Percentiles rank a stretch among this genome's conserved stretches.
These are phyloP conservation scores for Circaetus cinerascens DNA, from an alignment of 2,113 vertebrate genomes.

Conservation along the genomic window DNA sequence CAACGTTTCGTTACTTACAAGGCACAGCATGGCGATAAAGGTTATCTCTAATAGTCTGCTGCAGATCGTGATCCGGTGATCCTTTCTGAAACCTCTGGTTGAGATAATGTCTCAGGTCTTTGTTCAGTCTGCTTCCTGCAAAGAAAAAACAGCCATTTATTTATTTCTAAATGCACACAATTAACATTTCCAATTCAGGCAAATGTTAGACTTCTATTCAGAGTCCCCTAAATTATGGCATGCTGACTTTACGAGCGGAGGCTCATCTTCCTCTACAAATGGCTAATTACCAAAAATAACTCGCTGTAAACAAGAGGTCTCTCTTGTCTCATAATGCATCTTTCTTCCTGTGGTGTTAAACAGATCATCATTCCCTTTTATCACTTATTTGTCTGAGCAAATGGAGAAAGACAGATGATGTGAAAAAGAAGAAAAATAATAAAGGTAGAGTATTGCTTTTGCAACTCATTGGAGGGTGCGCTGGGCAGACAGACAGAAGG, in stretches of 20 bases:
- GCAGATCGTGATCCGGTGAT: slow-evolving; percentile 91
- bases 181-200: not conserved
- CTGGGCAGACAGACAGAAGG: not conserved
- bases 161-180: not conserved
- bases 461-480: not conserved
- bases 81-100: slow-evolving; percentile 97
- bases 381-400: slow-evolving; percentile 43
- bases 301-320: slow-evolving; percentile 54
- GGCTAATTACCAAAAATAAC: slow-evolving; percentile 66
- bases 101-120: slow-evolving; percentile 93
- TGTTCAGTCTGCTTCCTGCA: slow-evolving; percentile 92
- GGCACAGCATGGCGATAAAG: slow-evolving; percentile 98
- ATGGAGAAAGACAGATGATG: slow-evolving; percentile 27
- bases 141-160: slow-evolving; percentile 55
- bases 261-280: slow-evolving; percentile 54
- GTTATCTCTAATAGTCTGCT: slow-evolving; percentile 96
- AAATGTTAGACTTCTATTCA: slow-evolving; percentile 32
- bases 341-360: slow-evolving; percentile 53
- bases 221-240: slow-evolving; percentile 45
- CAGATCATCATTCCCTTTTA: slow-evolving; percentile 41
- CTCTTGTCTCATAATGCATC: slow-evolving; percentile 49
- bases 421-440: not conserved
- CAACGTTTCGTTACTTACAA: slow-evolving; percentile 82
- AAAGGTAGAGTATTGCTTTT: not conserved
- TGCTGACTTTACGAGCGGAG: slow-evolving; percentile 33